Conservation (phyloP, 2,797 vertebrate genomes). For the Distichodus sexfasciatus region DNA sequence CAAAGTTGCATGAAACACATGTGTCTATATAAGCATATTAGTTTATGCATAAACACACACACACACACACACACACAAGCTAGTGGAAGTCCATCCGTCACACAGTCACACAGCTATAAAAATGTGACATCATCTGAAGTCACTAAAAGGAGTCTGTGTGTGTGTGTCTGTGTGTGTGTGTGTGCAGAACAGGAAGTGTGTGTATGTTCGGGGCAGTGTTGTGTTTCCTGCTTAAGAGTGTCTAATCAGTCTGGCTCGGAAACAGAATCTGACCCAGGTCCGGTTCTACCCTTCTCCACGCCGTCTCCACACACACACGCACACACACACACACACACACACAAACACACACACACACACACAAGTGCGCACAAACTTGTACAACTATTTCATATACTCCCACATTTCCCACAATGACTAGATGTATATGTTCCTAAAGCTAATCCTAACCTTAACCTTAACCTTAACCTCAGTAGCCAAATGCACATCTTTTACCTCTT, state of each 20-base stretch:
- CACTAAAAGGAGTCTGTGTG: constrained; percentile 36
- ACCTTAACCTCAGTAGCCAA: too few species aligned
- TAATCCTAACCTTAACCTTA: too few species aligned
- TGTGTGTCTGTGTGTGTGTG: constrained; percentile 60
- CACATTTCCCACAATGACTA: too few species aligned
- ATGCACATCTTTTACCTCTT: too few species aligned
- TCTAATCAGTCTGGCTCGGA: constrained; percentile 8
- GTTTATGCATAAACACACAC: constrained; percentile 40
- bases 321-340: constrained; percentile 2
- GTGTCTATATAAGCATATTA: neutral
- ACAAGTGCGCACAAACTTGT: too few species aligned
- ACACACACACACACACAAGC: neutral
- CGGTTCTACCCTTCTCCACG: too few species aligned
- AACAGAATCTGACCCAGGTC: constrained; percentile 25
- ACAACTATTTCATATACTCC: too few species aligned
- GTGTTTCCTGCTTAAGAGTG: constrained; percentile 54
- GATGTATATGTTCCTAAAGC: too few species aligned
- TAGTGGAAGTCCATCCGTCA: neutral
- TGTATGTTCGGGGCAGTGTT: constrained; percentile 60
- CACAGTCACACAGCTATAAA: neutral
- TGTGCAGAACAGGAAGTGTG: constrained; percentile 65
- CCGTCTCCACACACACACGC: neutral
- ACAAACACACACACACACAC: neutral
- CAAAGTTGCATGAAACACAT: constrained; percentile 65
- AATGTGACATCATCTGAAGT: constrained; percentile 12